A percentile compares a stretch with the other conserved stretches of the same genome.
phyloP scores from a whole-genome alignment of 2,113 vertebrate species.

The Percopsis transmontana region DNA sequence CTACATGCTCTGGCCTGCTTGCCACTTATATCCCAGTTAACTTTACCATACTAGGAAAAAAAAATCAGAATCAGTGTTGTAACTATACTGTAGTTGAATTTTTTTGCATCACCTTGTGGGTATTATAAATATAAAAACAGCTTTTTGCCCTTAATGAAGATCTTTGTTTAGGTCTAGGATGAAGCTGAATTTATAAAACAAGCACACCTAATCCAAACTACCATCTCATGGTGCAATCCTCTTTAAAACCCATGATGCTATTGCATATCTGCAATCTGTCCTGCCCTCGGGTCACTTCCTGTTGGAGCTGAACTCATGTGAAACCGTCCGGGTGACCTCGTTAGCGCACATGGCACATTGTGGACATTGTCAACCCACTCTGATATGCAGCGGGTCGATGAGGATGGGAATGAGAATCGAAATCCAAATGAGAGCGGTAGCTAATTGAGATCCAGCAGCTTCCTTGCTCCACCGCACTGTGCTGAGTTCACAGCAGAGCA shows the following conservation, averaged over 20 bases:
- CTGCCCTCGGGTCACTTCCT: slow-evolving; percentile 46
- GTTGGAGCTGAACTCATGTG: slow-evolving; percentile 31
- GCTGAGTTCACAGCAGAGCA: not conserved
- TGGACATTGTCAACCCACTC: slow-evolving; percentile 5
- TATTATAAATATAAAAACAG: not conserved
- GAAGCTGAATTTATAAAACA: no score
- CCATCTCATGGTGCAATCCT: not conserved
- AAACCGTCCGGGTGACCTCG: slow-evolving; percentile 18
- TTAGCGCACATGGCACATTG: not conserved
- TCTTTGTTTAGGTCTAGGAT: no score
- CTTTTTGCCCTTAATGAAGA: not conserved
- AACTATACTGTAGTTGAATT: no score
- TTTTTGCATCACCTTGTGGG: not conserved
- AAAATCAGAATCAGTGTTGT: not conserved
- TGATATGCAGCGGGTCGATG: not conserved
- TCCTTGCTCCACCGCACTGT: not conserved
- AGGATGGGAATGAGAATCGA: slow-evolving; percentile 8
- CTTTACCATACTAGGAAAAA: no score
- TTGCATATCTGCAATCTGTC: slow-evolving; percentile 13
- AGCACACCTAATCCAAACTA: no score
- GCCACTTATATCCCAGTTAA: not conserved
- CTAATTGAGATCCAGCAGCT: not conserved
- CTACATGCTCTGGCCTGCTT: slow-evolving; percentile 8
- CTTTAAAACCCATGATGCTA: not conserved
- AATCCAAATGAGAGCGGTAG: slow-evolving; percentile 5